phyloP scores from a whole-genome alignment of 2,888 invertebrate genomes.

The Epinotia nisella region DNA sequence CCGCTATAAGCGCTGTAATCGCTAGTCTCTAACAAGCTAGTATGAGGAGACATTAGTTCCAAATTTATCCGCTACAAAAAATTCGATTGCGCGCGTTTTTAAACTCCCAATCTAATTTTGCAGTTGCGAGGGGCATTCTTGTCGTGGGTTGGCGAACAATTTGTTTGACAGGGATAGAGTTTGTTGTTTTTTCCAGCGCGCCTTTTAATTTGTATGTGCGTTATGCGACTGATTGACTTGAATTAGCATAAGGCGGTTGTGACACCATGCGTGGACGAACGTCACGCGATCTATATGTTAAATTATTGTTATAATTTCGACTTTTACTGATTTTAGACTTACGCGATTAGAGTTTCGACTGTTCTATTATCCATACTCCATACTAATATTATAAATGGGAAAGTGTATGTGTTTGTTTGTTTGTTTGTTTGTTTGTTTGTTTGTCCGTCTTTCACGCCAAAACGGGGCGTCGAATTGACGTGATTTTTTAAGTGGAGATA shows the following conservation, averaged over 20 bases:
- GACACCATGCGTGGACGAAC: constrained; percentile 15
- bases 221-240: constrained; percentile 24
- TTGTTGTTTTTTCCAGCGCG: not conserved
- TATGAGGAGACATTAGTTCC: not conserved
- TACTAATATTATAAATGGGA: too few relatives aligned
- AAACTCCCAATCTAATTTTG: constrained; percentile 12
- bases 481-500: too few relatives aligned
- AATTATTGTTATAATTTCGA: constrained; percentile 13
- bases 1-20: not conserved
- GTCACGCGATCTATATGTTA: constrained; percentile 26
- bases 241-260: constrained; percentile 29
- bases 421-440: too few relatives aligned
- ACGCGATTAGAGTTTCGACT: not conserved
- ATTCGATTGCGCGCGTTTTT: constrained; percentile 1
- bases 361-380: too few relatives aligned
- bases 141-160: not conserved
- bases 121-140: not conserved
- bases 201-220: constrained; percentile 7
- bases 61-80: not conserved
- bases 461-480: too few relatives aligned
- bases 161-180: not conserved
- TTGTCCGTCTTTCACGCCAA: too few relatives aligned
- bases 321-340: not conserved
- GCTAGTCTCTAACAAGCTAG: not conserved
- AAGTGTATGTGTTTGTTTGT: too few relatives aligned